Evolutionary conservation across 2,797 vertebrate genomes (phyloP).

Genomic region (Iguana delicatissima): DNA sequence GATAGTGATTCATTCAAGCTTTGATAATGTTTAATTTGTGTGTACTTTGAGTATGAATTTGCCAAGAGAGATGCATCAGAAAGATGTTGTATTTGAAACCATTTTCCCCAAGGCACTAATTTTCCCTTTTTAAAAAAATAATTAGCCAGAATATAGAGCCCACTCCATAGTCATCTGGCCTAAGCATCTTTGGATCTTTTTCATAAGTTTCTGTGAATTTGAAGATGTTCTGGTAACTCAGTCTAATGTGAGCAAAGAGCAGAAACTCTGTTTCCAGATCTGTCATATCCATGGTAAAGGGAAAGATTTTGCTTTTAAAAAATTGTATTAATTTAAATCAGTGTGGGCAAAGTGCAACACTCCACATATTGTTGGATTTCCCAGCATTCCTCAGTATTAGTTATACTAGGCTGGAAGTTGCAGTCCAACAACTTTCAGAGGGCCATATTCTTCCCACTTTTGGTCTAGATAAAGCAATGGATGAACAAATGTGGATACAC

Average conservation of each 20-base stretch:
- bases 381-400: no score
- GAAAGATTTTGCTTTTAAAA: conserved; percentile 9
- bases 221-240: neutral
- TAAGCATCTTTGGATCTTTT: conserved; percentile 15
- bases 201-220: neutral
- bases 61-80: conserved; percentile 64
- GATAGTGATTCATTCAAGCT: conserved; percentile 32
- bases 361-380: no score
- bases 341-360: no score
- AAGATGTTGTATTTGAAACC: neutral
- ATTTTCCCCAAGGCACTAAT: neutral
- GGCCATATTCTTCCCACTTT: no score
- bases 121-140: neutral
- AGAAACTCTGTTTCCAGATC: neutral
- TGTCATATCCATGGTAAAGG: neutral
- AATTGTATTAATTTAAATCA: no score
- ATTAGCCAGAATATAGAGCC: neutral
- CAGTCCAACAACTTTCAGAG: no score
- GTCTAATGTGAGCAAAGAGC: neutral
- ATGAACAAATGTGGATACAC: neutral
- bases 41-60: neutral
- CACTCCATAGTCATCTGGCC: neutral
- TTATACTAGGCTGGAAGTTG: no score
- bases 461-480: neutral
- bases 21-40: neutral